Percentiles rank a stretch among this genome's conserved stretches.
phyloP scores from a whole-genome alignment of 1,140 invertebrate genomes.

The Meloidogyne chitwoodi region DNA sequence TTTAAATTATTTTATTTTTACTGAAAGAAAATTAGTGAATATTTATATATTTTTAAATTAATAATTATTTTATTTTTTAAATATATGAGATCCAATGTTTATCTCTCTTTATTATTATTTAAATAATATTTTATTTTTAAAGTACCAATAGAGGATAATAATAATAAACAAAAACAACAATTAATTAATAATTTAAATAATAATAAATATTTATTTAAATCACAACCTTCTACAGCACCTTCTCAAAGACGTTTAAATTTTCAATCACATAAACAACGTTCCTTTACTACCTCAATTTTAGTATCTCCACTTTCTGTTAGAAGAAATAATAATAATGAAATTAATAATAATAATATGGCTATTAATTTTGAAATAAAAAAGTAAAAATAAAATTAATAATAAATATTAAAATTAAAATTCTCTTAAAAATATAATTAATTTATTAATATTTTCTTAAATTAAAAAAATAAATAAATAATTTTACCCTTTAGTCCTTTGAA shows the following conservation, averaged over 20 bases:
- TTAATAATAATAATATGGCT: neutral
- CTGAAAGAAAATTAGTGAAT: too few relatives aligned
- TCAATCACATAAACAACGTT: conserved; percentile 38
- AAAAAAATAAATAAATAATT: too few relatives aligned
- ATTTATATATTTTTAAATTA: too few relatives aligned
- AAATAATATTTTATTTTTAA: neutral
- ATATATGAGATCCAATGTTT: too few relatives aligned
- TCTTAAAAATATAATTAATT: too few relatives aligned
- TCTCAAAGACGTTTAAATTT: conserved; percentile 17
- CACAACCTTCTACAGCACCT: conserved; percentile 25
- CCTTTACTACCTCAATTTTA: conserved; percentile 54
- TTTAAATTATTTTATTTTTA: neutral
- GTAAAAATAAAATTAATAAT: neutral
- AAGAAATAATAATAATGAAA: neutral
- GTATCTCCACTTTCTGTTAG: conserved; percentile 47
- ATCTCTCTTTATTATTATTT: too few relatives aligned
- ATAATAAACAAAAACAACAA: neutral
- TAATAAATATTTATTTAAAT: conserved; percentile 18
- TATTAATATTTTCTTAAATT: too few relatives aligned
- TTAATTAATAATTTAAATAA: neutral
- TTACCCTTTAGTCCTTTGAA: too few relatives aligned
- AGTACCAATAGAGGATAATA: neutral
- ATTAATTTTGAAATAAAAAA: neutral
- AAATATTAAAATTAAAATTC: too few relatives aligned
- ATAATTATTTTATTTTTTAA: too few relatives aligned